Evolutionary conservation across 30 jellyfish, hydroid and myxozoan species (phyloP).

Genomic region (Hydra vulgaris): DNA sequence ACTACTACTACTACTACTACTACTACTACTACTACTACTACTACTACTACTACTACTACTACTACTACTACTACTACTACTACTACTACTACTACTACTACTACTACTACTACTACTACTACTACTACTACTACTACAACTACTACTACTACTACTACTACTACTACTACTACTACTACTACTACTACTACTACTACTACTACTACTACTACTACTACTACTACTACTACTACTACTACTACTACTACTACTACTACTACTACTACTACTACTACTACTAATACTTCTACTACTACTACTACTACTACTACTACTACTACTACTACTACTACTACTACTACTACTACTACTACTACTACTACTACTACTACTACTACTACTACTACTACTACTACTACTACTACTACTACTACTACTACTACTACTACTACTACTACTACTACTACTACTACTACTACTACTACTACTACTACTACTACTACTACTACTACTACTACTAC

Average conservation of each 20-base stretch:
- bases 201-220: slow-evolving; percentile 5
- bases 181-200: slow-evolving; percentile 7
- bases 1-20: slow-evolving; percentile 4
- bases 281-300: slow-evolving; percentile 4
- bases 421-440: slow-evolving; percentile 7
- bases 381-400: slow-evolving; percentile 4
- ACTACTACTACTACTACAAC: slow-evolving; percentile 3
- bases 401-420: slow-evolving; percentile 7
- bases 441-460: slow-evolving; percentile 5
- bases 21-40: slow-evolving; percentile 5
- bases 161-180: slow-evolving; percentile 6
- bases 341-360: slow-evolving; percentile 7
- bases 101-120: slow-evolving; percentile 7
- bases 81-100: slow-evolving; percentile 5
- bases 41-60: slow-evolving; percentile 7
- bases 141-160: slow-evolving; percentile 5
- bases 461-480: slow-evolving; percentile 7
- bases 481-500: slow-evolving; percentile 7
- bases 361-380: slow-evolving; percentile 7
- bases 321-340: slow-evolving; percentile 5
- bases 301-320: slow-evolving; percentile 7
- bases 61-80: slow-evolving; percentile 7
- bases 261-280: too few relatives aligned
- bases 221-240: slow-evolving; percentile 7
- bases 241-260: background rate